Evolutionary conservation across 2,797 vertebrate genomes (phyloP), one percentile per base, ranked within the genome.

Genomic region (Vireo griseus): DNA sequence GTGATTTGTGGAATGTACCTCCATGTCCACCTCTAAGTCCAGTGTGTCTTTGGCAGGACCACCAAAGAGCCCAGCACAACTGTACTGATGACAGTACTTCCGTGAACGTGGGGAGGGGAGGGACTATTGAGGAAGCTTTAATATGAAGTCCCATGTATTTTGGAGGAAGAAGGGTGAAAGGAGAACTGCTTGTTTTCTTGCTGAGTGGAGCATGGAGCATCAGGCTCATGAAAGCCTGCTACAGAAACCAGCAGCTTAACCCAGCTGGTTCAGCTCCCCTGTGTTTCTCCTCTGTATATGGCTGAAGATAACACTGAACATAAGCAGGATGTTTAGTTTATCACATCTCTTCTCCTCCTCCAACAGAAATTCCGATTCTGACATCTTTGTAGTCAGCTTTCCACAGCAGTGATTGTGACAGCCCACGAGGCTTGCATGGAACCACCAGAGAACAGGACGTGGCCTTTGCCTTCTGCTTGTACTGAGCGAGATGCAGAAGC

Each of bases 381-480:
- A 61, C 63, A 40, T 84, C 74, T 66, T 9, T 20, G 68, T 10
- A 52, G 54, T n/a, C 1, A 3, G 59, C 67, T 90, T 92, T 79
- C 35, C 50, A 12, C 47, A 28, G 72, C 67, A 65, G 33, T 39
- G 66, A 17, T 37, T 67, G 61, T 88, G 88, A 65, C 62, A 84
- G 86, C 80, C 37, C 88, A 11, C 2, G 9, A 59, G 82, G 61
- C 59, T 80, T 55, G 40, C 61, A 29, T 0, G 0, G 76, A 86
- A 69, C 86, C 45, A 19, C n/a, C 16, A 2, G 75, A 55, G 90
- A 73, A 19, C 61, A 77, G 74, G 51, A 58, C 0, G 0, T 91
- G 69, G 86, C 88, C 90, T 90, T 88, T 90, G 88, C 94, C 83
- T 96, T 81, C 86, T 74, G 86, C 75, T 84, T 52, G 63, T 62